A percentile compares a stretch with the other conserved stretches of the same genome.
phyloP scores from a whole-genome alignment of 2,888 invertebrate species.

The Parnassius orleans region DNA sequence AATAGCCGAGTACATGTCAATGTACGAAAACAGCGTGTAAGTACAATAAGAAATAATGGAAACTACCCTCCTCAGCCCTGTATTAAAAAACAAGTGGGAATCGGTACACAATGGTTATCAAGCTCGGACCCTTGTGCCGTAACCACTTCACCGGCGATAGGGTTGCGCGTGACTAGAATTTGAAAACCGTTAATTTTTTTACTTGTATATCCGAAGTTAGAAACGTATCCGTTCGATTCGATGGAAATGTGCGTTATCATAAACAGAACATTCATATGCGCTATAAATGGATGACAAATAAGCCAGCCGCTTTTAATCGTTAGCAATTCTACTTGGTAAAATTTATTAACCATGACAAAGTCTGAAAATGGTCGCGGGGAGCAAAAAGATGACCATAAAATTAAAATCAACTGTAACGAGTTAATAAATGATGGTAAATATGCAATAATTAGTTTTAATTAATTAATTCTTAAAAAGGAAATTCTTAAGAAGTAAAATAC shows the following conservation, averaged over 20 bases:
- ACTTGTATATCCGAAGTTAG: slow-evolving; percentile 3
- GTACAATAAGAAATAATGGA: slow-evolving; percentile 72
- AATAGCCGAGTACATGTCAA: slow-evolving; percentile 63
- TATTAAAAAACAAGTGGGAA: slow-evolving; percentile 77
- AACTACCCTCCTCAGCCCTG: slow-evolving; percentile 60
- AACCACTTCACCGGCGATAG: slow-evolving; percentile 52
- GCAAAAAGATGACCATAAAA: slow-evolving; percentile 14
- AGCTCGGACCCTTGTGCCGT: slow-evolving; percentile 54
- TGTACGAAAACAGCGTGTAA: slow-evolving; percentile 66
- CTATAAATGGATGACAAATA: slow-evolving; percentile 5
- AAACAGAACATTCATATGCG: slow-evolving; percentile 12
- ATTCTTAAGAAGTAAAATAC: slow-evolving; percentile 2
- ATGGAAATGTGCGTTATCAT: slow-evolving; percentile 12
- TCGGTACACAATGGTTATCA: slow-evolving; percentile 67
- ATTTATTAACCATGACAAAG: slow-evolving; percentile 23
- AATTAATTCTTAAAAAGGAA: slow-evolving; percentile 7
- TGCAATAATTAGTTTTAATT: slow-evolving; percentile 14
- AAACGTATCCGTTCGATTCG: slow-evolving; percentile 9
- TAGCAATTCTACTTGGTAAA: slow-evolving; percentile 7
- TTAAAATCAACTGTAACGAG: slow-evolving; percentile 4
- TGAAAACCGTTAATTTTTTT: slow-evolving; percentile 32
- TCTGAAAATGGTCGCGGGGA: slow-evolving; percentile 1
- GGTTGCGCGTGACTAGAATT: slow-evolving; percentile 70
- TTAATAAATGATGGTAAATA: slow-evolving; percentile 1
- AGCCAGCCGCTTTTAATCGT: slow-evolving; percentile 3